phyloP scores from a whole-genome alignment of 2,888 invertebrate species.

The Linnaemya vulpina region DNA sequence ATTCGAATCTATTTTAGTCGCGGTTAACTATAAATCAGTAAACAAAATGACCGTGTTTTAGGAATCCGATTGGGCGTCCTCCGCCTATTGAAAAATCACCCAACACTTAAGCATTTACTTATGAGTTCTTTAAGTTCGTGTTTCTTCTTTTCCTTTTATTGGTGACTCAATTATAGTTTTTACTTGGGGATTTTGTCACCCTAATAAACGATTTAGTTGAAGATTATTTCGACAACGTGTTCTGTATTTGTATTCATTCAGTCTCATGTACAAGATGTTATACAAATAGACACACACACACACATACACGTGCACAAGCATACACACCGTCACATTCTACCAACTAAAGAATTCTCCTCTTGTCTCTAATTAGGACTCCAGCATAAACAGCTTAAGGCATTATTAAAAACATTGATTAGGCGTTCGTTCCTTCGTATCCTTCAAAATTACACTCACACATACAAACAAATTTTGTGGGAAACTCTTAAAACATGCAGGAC shows the following conservation, averaged over 20 bases:
- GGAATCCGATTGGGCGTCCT: neutral
- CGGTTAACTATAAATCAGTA: too few species aligned
- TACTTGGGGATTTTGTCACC: conserved; percentile 16
- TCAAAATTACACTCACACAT: neutral
- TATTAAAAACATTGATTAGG: conserved; percentile 42
- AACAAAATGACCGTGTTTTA: too few species aligned
- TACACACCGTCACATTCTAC: conserved; percentile 3
- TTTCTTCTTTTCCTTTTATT: conserved; percentile 21
- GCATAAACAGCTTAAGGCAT: conserved; percentile 56
- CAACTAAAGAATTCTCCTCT: conserved; percentile 33
- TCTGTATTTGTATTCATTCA: conserved; percentile 39
- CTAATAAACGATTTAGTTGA: conserved; percentile 53
- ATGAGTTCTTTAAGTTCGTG: neutral
- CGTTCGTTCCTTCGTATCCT: conserved; percentile 14
- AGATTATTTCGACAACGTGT: conserved; percentile 59
- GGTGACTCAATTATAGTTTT: conserved; percentile 38
- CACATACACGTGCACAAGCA: too few species aligned
- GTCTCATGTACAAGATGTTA: neutral
- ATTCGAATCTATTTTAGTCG: too few species aligned
- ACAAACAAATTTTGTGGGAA: neutral
- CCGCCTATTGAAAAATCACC: neutral
- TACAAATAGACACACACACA: conserved; percentile 5
- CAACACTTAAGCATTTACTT: neutral
- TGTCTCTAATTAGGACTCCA: conserved; percentile 44
- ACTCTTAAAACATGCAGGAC: neutral